These are phyloP conservation scores for Fulmarus glacialis DNA, from an alignment of 2,113 vertebrate species.

Conservation along the genomic window DNA sequence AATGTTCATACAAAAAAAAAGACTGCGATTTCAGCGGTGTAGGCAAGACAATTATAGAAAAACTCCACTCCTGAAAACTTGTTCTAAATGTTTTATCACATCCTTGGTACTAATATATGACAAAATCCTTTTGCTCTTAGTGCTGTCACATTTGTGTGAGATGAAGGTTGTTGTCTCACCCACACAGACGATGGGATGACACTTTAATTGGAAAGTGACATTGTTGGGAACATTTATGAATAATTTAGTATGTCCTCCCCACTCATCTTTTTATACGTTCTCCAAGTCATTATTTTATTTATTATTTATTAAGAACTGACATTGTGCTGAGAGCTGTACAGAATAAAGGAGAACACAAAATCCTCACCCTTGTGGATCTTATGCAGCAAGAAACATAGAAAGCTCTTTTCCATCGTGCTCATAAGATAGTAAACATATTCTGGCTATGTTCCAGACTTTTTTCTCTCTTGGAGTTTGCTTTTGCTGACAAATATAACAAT, in stretches of 20 bases:
- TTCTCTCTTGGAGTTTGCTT: not conserved
- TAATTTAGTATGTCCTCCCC: slow-evolving; percentile 52
- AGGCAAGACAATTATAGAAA: not conserved
- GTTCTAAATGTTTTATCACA: slow-evolving; percentile 1
- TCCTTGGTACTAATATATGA: slow-evolving; percentile 18
- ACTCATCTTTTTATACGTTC: slow-evolving; percentile 52
- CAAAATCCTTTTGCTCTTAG: slow-evolving; percentile 47
- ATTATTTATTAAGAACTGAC: slow-evolving; percentile 59
- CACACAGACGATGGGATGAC: slow-evolving; percentile 46
- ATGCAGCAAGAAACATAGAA: not conserved
- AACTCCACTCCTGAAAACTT: not conserved
- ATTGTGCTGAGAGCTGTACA: not conserved
- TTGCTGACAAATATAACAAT: not conserved
- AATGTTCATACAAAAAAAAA: not conserved
- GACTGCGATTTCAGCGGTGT: not conserved
- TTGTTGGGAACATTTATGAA: slow-evolving; percentile 61
- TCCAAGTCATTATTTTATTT: slow-evolving; percentile 62
- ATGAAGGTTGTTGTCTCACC: slow-evolving; percentile 55
- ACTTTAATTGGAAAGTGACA: slow-evolving; percentile 63
- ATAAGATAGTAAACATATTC: not conserved
- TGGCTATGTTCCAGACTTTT: not conserved
- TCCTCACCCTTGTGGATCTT: not conserved
- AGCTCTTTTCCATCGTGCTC: not conserved
- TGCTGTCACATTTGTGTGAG: slow-evolving; percentile 38
- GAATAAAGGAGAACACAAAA: slow-evolving; percentile 35